A percentile compares a stretch with the other conserved stretches of the same genome.
Evolutionary conservation across 2,113 vertebrate species (phyloP).

Genomic region (Crotalus horridus): DNA sequence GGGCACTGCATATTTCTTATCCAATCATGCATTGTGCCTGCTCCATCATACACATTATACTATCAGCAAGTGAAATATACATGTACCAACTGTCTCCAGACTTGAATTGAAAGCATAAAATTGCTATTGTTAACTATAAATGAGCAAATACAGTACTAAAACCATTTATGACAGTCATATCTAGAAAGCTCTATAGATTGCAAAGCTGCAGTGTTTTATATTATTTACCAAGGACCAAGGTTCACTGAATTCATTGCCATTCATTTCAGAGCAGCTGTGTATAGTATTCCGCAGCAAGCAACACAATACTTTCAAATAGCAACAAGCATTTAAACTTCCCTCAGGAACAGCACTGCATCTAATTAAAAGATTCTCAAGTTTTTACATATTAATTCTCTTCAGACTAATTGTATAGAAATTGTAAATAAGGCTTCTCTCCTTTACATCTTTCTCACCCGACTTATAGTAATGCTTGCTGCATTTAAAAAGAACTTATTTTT

Average conservation of each 20-base stretch:
- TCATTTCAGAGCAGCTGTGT: not conserved
- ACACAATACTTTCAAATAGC: not conserved
- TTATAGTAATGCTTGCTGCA: not conserved
- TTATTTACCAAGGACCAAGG: not conserved
- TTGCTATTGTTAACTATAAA: not conserved
- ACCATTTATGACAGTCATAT: not conserved
- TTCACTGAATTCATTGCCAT: not conserved
- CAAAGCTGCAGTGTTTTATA: not conserved
- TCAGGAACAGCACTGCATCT: not conserved
- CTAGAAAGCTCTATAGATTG: not conserved
- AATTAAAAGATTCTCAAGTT: constrained; percentile 19
- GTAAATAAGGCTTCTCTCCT: not conserved
- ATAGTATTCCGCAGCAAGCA: not conserved
- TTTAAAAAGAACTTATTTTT: not conserved
- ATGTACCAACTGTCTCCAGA: not conserved
- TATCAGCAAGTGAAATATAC: not conserved
- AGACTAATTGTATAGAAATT: not conserved
- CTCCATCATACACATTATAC: not conserved
- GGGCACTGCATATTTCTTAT: not conserved
- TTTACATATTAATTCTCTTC: not conserved
- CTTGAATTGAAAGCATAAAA: not conserved
- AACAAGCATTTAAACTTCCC: not conserved
- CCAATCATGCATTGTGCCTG: not conserved
- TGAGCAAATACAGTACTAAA: not conserved
- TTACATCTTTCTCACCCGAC: not conserved